Percentiles rank a stretch among this genome's conserved stretches.
These are phyloP conservation scores for Spatulosminthurus flaviceps DNA, from an alignment of 2,888 invertebrate species.

Conservation along the genomic window DNA sequence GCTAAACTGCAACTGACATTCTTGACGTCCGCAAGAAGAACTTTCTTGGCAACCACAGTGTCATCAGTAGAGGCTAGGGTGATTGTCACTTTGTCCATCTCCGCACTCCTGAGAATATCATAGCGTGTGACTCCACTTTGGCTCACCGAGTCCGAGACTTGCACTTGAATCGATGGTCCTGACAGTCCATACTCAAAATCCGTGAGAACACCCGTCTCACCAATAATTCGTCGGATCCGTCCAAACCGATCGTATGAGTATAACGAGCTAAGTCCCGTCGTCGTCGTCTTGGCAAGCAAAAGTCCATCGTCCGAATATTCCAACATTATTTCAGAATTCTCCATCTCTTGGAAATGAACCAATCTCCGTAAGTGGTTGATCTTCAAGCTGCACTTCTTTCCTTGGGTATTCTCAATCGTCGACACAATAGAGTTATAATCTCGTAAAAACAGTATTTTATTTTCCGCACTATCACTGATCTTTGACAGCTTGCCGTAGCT, in stretches of 20 bases:
- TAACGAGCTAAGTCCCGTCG: conserved; percentile 62
- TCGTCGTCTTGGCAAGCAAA: conserved; percentile 67
- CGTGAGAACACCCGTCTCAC: conserved; percentile 65
- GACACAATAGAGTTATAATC: conserved; percentile 92
- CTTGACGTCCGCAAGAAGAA: conserved; percentile 57
- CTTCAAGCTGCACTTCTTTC: conserved; percentile 89
- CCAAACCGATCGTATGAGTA: conserved; percentile 75
- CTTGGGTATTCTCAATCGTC: conserved; percentile 93
- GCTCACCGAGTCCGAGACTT: conserved; percentile 58
- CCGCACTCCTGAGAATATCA: conserved; percentile 58
- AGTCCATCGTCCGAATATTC: conserved; percentile 90
- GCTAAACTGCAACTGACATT: conserved; percentile 61
- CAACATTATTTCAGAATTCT: conserved; percentile 86
- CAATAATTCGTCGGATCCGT: conserved; percentile 63
- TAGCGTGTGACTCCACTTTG: conserved; percentile 58
- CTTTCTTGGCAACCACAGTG: conserved; percentile 56
- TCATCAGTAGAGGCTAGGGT: conserved; percentile 55
- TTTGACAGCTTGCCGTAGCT: conserved; percentile 93
- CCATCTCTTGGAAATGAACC: conserved; percentile 84
- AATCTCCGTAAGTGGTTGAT: conserved; percentile 93
- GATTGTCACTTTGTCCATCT: conserved; percentile 60
- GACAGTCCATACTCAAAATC: conserved; percentile 60
- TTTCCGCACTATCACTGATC: conserved; percentile 92
- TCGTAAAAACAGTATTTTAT: conserved; percentile 88
- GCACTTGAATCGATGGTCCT: conserved; percentile 58